Conservation (phyloP, 2,888 invertebrate species). For the Papilio gigon region DNA sequence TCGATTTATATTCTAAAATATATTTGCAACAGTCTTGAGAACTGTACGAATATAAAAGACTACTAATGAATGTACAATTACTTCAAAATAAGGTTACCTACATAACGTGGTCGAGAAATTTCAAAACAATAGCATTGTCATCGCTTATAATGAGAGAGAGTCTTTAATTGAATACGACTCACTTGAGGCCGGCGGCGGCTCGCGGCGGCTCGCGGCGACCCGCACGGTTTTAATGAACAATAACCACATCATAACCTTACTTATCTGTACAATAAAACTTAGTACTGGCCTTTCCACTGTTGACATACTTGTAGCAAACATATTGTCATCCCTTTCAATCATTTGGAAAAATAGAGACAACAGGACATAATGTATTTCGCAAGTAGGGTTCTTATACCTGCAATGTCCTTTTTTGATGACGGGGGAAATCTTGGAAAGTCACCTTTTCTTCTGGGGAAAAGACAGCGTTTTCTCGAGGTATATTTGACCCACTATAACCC, state of each 20-base stretch:
- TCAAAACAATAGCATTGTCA: constrained; percentile 38
- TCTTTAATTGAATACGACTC: constrained; percentile 43
- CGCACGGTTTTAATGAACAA: constrained; percentile 39
- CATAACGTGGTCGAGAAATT: constrained; percentile 10
- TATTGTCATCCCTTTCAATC: neutral
- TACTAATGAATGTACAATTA: constrained; percentile 11
- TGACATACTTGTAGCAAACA: neutral
- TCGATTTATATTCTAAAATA: neutral
- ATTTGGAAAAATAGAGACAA: neutral
- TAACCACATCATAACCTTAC: constrained; percentile 34
- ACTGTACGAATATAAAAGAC: neutral
- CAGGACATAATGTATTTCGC: neutral
- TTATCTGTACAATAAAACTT: constrained; percentile 28
- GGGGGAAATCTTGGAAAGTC: too few relatives aligned
- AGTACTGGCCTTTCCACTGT: neutral
- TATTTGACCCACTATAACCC: too few relatives aligned
- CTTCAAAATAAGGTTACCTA: constrained; percentile 13
- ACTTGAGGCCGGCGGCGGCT: constrained; percentile 8
- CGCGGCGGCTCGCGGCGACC: constrained; percentile 37
- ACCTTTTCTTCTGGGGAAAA: too few relatives aligned
- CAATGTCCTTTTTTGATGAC: too few relatives aligned
- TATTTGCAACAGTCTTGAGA: neutral
- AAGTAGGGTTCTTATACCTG: too few relatives aligned
- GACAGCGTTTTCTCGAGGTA: too few relatives aligned
- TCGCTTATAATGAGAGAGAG: constrained; percentile 19